These are phyloP conservation scores for Amblyopsis hoosieri DNA, from an alignment of 2,797 vertebrate genomes.

Conservation along the genomic window DNA sequence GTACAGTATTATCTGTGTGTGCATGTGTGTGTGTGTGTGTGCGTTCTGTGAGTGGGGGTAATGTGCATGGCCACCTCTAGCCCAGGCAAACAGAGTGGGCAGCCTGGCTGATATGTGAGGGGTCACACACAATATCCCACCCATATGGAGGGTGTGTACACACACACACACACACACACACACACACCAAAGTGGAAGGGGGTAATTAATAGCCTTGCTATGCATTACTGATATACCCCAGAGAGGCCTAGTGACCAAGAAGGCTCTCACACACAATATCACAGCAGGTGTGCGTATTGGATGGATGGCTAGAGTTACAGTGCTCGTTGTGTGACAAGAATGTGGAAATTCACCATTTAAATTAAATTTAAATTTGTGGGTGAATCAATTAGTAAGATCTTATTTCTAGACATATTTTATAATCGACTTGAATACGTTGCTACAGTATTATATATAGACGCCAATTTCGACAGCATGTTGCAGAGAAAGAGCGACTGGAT, in stretches of 20 bases:
- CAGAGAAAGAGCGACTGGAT: too few species aligned
- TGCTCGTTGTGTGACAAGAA: neutral
- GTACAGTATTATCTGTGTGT: constrained; percentile 10
- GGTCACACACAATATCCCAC: constrained; percentile 47
- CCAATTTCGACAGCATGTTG: too few species aligned
- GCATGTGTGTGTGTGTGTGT: constrained; percentile 6
- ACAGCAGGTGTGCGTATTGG: constrained; percentile 42
- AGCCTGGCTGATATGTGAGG: constrained; percentile 49
- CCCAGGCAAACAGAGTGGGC: constrained; percentile 42
- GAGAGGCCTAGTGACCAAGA: constrained; percentile 41
- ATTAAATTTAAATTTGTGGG: neutral
- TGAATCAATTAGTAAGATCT: too few species aligned
- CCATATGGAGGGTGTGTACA: constrained; percentile 48
- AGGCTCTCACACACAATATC: constrained; percentile 41
- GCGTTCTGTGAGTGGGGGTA: constrained; percentile 36
- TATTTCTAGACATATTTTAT: too few species aligned
- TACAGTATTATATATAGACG: too few species aligned
- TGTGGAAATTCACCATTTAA: neutral
- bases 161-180: too few species aligned
- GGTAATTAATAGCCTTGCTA: constrained; percentile 71
- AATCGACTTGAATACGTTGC: too few species aligned
- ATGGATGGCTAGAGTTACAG: neutral
- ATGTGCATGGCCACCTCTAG: constrained; percentile 41
- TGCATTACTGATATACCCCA: constrained; percentile 53
- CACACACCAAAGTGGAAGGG: neutral